These are phyloP conservation scores for Danaus melanippus DNA, from an alignment of 1,140 invertebrate species.

Conservation along the genomic window DNA sequence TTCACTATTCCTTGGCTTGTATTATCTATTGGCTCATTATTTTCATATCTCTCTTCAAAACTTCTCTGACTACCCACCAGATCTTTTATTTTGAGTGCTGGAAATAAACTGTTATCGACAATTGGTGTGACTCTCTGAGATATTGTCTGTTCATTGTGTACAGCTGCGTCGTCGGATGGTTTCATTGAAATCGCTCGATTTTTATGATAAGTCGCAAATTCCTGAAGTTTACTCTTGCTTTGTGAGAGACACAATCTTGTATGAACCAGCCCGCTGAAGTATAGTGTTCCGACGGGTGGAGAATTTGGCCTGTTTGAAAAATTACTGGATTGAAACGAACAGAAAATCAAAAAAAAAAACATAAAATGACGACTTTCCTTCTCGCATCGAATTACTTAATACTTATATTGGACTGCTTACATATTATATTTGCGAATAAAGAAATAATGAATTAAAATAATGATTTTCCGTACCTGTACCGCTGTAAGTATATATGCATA, in stretches of 20 bases:
- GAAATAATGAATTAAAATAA: no score
- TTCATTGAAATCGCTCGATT: conserved; percentile 30
- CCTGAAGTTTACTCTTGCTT: conserved; percentile 45
- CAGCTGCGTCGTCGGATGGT: conserved; percentile 2
- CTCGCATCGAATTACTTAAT: no score
- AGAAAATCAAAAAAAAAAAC: no score
- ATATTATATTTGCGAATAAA: no score
- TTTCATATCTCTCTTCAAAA: conserved; percentile 8
- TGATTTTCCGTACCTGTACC: not conserved
- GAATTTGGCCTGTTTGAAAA: conserved; percentile 25
- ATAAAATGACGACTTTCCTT: no score
- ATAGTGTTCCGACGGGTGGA: conserved; percentile 42
- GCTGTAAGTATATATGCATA: conserved; percentile 44
- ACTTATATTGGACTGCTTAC: no score
- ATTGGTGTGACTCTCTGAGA: conserved; percentile 10
- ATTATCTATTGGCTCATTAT: conserved; percentile 3
- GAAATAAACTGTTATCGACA: conserved; percentile 26
- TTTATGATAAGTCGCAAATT: conserved; percentile 39
- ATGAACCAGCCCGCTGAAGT: conserved; percentile 53
- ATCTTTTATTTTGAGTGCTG: conserved; percentile 35
- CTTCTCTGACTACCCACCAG: conserved; percentile 26
- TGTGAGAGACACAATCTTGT: conserved; percentile 26
- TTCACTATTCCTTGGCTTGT: conserved; percentile 12
- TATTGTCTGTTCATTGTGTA: conserved; percentile 1
- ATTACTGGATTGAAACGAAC: not conserved